Evolutionary conservation across 2,888 invertebrate genomes (phyloP).

Genomic region (Branchipolynoe longqiensis): DNA sequence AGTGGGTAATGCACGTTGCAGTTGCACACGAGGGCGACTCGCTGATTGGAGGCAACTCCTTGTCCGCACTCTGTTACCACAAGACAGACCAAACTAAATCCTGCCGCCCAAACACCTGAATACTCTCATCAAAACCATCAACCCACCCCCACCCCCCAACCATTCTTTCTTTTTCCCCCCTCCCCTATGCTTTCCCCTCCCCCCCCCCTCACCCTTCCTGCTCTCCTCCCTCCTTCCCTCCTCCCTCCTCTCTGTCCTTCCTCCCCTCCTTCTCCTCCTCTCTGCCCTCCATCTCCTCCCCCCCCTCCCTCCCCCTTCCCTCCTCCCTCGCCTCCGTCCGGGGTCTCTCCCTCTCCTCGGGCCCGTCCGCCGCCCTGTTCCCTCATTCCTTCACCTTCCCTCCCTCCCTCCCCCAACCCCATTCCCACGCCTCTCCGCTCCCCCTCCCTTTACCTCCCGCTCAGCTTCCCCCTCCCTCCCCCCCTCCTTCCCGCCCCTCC

Average conservation of each 20-base stretch:
- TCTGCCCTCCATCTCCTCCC: not conserved
- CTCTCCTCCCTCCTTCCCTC: not conserved
- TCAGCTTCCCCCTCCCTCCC: not conserved
- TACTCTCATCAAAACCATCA: too few relatives aligned
- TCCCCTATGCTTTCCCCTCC: not conserved
- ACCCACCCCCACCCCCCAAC: too few relatives aligned
- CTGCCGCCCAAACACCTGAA: too few relatives aligned
- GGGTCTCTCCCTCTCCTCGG: too few relatives aligned
- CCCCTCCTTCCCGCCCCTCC: not conserved
- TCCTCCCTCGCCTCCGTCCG: too few relatives aligned
- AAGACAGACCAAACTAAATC: too few relatives aligned
- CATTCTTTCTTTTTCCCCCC: not conserved
- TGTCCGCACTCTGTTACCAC: too few relatives aligned
- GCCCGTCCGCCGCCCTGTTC: not conserved
- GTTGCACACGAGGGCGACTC: too few relatives aligned
- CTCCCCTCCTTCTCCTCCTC: not conserved
- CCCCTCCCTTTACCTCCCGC: not conserved
- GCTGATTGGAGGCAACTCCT: too few relatives aligned
- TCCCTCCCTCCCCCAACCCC: not conserved
- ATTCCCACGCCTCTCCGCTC: not conserved
- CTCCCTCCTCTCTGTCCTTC: not conserved
- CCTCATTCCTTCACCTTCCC: not conserved
- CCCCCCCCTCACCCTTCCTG: not conserved
- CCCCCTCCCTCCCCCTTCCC: too few relatives aligned
- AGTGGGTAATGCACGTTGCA: too few relatives aligned